Evolutionary conservation across 1,140 invertebrate species (phyloP), one percentile per base, ranked within the genome.

Genomic region (Macrotrachela quadricornifera): DNA sequence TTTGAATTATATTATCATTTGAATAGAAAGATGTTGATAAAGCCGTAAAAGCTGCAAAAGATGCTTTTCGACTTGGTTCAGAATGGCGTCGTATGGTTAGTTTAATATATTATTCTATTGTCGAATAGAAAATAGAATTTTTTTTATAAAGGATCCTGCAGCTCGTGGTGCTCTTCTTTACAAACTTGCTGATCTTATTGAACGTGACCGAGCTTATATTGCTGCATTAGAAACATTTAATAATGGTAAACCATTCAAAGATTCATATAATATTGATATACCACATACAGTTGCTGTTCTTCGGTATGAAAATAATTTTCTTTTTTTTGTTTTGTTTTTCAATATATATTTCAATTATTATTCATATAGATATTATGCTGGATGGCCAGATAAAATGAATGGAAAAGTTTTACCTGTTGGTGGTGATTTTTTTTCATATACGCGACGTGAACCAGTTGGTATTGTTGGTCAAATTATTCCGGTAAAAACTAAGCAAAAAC

Each of bases 381-480:
- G 87, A 39, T 87, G 79, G 76, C 78, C 80, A 52, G 86, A 91
- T 65, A 94, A 94, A 71, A 81, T 84, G 61, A 78, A 82, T 61
- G 87, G 88, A 41, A 79, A 80, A 58, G 86, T 83, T 8, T 81
- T 91, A 60, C 84, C 85, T 17, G 71, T 61, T 67, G 83, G 88
- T 68, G 87, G 86, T 1, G 75, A 82, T 46, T 84, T 78, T 64
- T 79, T 94, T 60, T 77, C 78, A 0, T 91, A 90, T 60, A 95
- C 91, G 0, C 76, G 86, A 30, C 85, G 90, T 60, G 90, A 97
- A 68, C 88, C 92, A 1, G 81, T 96, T 36, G 92, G 91, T 46
- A 86, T 97, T 44, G 92, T 87, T 71, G 91, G 83, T 21, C 87
- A 94, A 71, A 94, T 96, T 53, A 94, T 94, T 57, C 90, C 54